Percentiles rank a stretch among this genome's conserved stretches.
phyloP scores from a whole-genome alignment of 2,888 invertebrate genomes.

The Perizoma affinitatum region DNA sequence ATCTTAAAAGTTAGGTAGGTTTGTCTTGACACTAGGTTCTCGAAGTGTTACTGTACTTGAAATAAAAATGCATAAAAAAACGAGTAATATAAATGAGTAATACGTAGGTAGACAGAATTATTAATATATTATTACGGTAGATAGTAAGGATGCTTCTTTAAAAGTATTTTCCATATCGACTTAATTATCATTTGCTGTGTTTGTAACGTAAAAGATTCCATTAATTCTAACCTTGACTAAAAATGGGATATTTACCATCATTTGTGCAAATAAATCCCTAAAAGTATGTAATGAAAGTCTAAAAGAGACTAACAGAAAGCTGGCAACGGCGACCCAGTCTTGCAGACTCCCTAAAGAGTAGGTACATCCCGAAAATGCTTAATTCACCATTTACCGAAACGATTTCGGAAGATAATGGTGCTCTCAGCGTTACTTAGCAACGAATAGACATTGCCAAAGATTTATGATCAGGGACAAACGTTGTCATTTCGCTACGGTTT shows the following conservation, averaged over 20 bases:
- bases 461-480: conserved; percentile 37
- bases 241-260: background rate
- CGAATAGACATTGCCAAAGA: conserved; percentile 40
- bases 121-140: too few relatives aligned
- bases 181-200: background rate
- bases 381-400: conserved; percentile 51
- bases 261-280: background rate
- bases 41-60: too few relatives aligned
- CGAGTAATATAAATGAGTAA: too few relatives aligned
- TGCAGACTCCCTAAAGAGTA: conserved; percentile 22
- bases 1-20: too few relatives aligned
- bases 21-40: too few relatives aligned
- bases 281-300: too few relatives aligned
- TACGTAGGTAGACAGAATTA: too few relatives aligned
- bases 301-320: conserved; percentile 8
- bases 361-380: conserved; percentile 48
- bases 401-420: conserved; percentile 50
- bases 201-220: background rate
- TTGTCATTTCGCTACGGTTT: conserved; percentile 16
- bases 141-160: too few relatives aligned
- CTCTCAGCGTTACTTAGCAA: conserved; percentile 50
- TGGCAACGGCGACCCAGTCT: conserved; percentile 17
- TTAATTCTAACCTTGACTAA: background rate
- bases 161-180: background rate
- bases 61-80: too few relatives aligned